Base-by-base conservation (phyloP, 2,113 vertebrate genomes). In the Amblyopsis rosae region DNA sequence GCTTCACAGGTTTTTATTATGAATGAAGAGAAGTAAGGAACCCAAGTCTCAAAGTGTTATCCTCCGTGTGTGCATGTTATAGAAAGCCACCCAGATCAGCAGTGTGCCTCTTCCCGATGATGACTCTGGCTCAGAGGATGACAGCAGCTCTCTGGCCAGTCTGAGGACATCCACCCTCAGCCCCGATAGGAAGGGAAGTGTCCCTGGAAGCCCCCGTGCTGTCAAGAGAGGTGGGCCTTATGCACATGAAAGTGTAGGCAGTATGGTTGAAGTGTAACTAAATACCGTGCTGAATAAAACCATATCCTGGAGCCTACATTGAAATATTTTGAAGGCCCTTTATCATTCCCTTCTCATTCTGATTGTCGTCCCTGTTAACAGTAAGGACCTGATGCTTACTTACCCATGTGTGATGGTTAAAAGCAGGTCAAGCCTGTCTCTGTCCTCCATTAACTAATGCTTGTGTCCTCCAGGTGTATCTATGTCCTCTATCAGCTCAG, bases 1-100 rank as follows among this genome's bases (percentile, higher is more conserved):
- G 7, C 60, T 15, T 62, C 46, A n/a, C 26, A 26, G 26, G 26
- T 26, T 57, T 48, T 33, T 80, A 3, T 46, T 3, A 70, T 26
- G 26, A 26, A 26, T 2, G 2, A 26, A 26, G 26, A 41, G 35
- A 41, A 41, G 35, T 41, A 41, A 5, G 26, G 26, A 26, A 2
- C 2, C 26, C 26, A 26, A 41, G 35, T 41, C 7, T 6, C 7
- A 41, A 41, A 0, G 4, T 41, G 4, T 19, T 17, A 19, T 7
- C 19, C 16, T 41, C 6, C 0, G 0, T 56, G 9, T 73, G 19
- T 0, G 0, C 12, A 61, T 79, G 64, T 77, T 65, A 50, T 60
- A 96, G 95, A 96, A 94, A 92, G 95, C 95, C 81, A 94, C 93
- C 49, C 94, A 95, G 88, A 96, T 96, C 89, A 96, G 95, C 93